Conservation (phyloP, 2,888 invertebrate genomes). For the Drosophila neonasuta region DNA sequence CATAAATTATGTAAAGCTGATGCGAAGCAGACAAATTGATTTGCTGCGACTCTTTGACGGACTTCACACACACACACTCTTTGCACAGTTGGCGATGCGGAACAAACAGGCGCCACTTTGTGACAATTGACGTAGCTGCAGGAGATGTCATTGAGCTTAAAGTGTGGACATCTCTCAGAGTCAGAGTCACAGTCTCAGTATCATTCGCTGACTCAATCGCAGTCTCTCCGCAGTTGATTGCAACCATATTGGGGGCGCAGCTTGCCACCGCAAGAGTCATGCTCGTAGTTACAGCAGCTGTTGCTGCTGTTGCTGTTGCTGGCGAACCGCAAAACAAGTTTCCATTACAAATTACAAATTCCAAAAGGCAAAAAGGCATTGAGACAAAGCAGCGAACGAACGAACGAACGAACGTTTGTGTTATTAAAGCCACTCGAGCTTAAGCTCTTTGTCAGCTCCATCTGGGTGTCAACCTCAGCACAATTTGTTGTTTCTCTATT, state of each 20-base stretch:
- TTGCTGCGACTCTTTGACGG: conserved; percentile 41
- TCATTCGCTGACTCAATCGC: neutral
- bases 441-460: conserved; percentile 1
- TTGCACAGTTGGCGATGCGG: conserved; percentile 47
- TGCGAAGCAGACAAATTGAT: conserved; percentile 47
- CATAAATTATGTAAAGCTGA: conserved; percentile 50
- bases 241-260: conserved; percentile 49
- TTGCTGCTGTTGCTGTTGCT: neutral
- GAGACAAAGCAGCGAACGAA: conserved; percentile 27
- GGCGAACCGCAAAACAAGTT: conserved; percentile 62
- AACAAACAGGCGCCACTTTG: conserved; percentile 50
- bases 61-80: conserved; percentile 31
- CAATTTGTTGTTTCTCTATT: conserved; percentile 48
- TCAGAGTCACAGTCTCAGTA: neutral
- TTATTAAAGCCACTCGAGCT: conserved; percentile 54
- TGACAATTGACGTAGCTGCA: conserved; percentile 38
- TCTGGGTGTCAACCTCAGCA: conserved; percentile 73
- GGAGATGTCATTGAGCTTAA: conserved; percentile 27
- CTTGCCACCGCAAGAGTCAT: conserved; percentile 24
- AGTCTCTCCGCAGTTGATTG: conserved; percentile 31
- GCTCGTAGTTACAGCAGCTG: conserved; percentile 15
- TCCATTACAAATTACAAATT: conserved; percentile 54
- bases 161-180: conserved; percentile 14
- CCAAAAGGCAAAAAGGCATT: conserved; percentile 36
- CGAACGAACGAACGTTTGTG: conserved; percentile 33